Conservation (phyloP, 2,113 vertebrate species). For the Coturnix japonica region DNA sequence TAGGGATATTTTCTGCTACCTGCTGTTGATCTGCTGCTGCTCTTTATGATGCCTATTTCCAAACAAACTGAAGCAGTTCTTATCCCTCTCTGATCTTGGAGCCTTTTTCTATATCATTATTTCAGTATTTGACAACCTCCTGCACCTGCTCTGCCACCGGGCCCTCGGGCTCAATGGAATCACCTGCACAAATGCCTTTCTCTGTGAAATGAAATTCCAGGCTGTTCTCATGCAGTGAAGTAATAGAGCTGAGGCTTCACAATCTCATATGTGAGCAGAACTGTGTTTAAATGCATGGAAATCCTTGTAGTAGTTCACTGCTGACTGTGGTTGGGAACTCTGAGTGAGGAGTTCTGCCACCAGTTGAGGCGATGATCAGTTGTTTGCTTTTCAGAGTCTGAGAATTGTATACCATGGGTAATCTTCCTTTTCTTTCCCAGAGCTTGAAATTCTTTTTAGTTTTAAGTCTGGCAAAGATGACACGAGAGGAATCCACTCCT, state of each 20-base stretch:
- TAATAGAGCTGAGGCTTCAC: neutral
- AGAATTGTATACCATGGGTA: slow-evolving; percentile 3
- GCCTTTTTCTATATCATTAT: neutral
- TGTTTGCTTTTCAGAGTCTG: neutral
- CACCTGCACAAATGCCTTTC: neutral
- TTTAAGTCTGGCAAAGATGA: neutral
- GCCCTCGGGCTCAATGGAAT: accelerated
- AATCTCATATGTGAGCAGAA: neutral
- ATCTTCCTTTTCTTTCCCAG: neutral
- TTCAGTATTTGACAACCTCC: neutral
- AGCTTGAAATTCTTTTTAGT: neutral
- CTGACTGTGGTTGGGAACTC: neutral
- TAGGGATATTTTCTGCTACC: neutral
- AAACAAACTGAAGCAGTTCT: neutral
- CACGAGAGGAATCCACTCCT: neutral
- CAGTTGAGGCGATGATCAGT: neutral
- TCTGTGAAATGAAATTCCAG: neutral
- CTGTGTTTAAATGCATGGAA: neutral
- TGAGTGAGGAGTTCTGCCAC: neutral
- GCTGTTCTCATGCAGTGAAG: neutral
- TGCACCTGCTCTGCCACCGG: neutral
- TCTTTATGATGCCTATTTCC: neutral
- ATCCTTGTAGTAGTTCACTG: neutral
- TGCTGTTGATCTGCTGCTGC: neutral
- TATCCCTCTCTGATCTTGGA: accelerated